Conservation (phyloP, 2,113 vertebrate genomes). For the Marmota flaviventris region DNA sequence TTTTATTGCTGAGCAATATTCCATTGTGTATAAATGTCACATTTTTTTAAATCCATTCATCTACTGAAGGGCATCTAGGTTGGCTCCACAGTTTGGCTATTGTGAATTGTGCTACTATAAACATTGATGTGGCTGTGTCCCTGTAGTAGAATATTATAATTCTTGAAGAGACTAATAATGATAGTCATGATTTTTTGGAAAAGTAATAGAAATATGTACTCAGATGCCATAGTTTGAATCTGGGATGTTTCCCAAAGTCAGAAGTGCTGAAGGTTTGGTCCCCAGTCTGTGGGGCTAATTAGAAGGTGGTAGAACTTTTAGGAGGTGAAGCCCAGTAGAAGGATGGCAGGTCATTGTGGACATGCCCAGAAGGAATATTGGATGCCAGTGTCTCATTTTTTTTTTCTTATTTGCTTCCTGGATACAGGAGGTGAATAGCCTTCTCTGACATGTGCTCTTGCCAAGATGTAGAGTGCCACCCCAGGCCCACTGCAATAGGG, state of each 20-base stretch:
- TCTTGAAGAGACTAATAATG: background rate
- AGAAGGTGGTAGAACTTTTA: no score
- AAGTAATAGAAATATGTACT: background rate
- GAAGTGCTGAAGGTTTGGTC: fast-evolving
- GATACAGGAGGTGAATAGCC: background rate
- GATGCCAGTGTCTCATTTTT: background rate
- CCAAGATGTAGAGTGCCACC: background rate
- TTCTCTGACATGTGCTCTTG: background rate
- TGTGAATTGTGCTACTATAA: no score
- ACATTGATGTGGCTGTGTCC: no score
- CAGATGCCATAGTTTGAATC: background rate
- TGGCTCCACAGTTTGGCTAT: no score
- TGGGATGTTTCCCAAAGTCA: background rate
- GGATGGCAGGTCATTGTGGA: fast-evolving
- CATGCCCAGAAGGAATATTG: background rate
- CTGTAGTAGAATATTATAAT: background rate
- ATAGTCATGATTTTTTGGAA: background rate
- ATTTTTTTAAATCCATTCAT: no score
- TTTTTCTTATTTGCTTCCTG: background rate
- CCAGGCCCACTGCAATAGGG: background rate
- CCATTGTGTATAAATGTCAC: no score
- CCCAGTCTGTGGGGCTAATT: background rate
- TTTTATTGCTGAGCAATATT: no score
- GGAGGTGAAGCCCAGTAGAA: background rate
- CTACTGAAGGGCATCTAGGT: no score